Evolutionary conservation across 1,140 invertebrate genomes (phyloP), one percentile per base, ranked within the genome.

Genomic region (Drosophila tsacasi): DNA sequence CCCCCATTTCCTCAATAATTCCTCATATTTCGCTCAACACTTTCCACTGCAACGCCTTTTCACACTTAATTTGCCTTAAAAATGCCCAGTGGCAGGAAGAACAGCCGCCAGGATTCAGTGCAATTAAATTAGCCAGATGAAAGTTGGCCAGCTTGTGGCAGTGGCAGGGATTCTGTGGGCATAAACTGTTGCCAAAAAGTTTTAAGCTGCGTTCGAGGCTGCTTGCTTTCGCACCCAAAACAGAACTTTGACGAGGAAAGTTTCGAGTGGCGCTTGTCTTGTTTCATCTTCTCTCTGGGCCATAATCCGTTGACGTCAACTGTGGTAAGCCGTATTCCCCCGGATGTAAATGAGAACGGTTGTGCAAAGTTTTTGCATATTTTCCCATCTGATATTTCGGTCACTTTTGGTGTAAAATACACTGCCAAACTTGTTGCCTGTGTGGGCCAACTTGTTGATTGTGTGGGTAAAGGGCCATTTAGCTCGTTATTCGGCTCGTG

Each of bases 101-200:
- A 63, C 71, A 72, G 61, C 46, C 68, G 66, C 21, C 23, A 35
- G 49, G 35, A 52, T 47, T 83, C 61, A 44, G 49, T 46, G 63
- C 69, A 87, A 87, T 87, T 84, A 81, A 87, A 89, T 87, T 81
- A 87, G 81, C 47, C 67, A 44, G 49, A 61, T 55, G 35, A 71
- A 79, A 77, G 63, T 74, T 84, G 54, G 27, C 37, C 44, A 49
- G 21, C 17, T 19, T 49, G 30, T 17, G 42, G 40, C 25, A 50
- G 23, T 12, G 42, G 37, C n/a, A 44, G n/a, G 44, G 62, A 79
- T 55, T 47, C 40, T 39, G 50, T 10, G 25, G 44, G 17, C 25
- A 72, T 84, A 89, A 87, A 69, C 69, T 84, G 84, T 87, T 87
- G 73, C 84, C 84, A 81, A 87, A 87, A 87, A 87, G 77, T 87